Base-by-base conservation (phyloP, 2,113 vertebrate species). In the Perca schrenkii region DNA sequence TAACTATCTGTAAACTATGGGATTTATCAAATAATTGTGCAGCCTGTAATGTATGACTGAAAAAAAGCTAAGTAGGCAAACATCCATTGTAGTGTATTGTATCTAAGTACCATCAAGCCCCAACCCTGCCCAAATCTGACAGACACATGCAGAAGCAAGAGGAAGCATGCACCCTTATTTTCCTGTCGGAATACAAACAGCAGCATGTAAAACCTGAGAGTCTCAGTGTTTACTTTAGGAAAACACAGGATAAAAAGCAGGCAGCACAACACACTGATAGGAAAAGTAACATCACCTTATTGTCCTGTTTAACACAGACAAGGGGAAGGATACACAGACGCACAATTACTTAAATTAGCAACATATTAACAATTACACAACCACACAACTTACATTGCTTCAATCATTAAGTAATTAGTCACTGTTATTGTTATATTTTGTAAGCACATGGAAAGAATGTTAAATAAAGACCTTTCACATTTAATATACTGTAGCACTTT, bases 211-310 rank as follows among this genome's bases (percentile, higher is more conserved):
- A 92, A 88, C 50, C 82, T 73, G 68, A 80, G 62, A 4, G 49
- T 21, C 75, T 92, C 71, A 87, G 86, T 73, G 88, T 91, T 88
- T 82, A 93, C 79, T 92, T 87, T 69, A 88, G 10, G n/a, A 53
- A 52, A 58, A 58, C 1, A 83, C 21, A 65, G 70, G 22, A 65
- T 53, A 77, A 56, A 83, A 57, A 80, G 28, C 19, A 74, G 67
- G 43, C 10, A 82, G 77, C 69, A 77, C 66, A 82, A 60, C 50
- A 13, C 58, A 46, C 61, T 62, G 63, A 82, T 52, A 89, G 94
- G 86, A 82, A 82, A 87, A 61, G 91, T 95, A 94, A 91, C 77
- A 93, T 99, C 97, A 99, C 98, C 98, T 99, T 96, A 85, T 98
- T 95, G 88, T 99, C 98, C 98, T 99, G 95, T 88, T 84, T 80